Percentiles rank a stretch among this genome's conserved stretches.
Evolutionary conservation across 2,888 invertebrate genomes (phyloP).

Genomic region (Sicus ferrugineus): DNA sequence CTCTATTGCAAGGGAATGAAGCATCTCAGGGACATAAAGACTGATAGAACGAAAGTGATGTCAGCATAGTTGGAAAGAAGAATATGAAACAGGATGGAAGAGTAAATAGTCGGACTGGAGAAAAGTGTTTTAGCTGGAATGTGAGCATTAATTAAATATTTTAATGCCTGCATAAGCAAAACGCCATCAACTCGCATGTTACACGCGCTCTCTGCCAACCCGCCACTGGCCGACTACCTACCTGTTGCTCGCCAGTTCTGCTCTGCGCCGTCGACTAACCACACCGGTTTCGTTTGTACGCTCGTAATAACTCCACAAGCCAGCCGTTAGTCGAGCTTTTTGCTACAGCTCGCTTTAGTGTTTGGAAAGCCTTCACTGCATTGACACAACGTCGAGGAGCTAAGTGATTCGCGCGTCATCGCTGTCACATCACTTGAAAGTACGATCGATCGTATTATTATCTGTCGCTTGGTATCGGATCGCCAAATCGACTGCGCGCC

Average conservation of each 20-base stretch:
- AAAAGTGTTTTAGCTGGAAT: no score
- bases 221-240: constrained; percentile 25
- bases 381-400: constrained; percentile 27
- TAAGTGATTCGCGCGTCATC: constrained; percentile 22
- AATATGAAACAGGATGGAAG: no score
- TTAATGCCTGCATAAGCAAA: no score
- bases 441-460: neutral
- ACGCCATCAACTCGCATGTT: no score
- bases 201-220: neutral
- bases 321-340: constrained; percentile 29
- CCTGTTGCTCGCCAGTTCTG: constrained; percentile 1
- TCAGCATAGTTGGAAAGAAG: no score
- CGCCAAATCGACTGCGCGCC: neutral
- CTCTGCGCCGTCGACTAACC: constrained; percentile 31
- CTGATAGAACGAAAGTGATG: no score
- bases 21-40: no score
- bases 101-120: no score
- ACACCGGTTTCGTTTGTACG: constrained; percentile 33
- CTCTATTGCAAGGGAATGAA: no score
- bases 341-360: constrained; percentile 31
- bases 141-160: no score
- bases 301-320: constrained; percentile 30
- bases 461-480: neutral
- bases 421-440: constrained; percentile 9
- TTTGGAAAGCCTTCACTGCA: constrained; percentile 34